These are phyloP conservation scores for Epiblema foenella DNA, from an alignment of 2,888 invertebrate genomes.

Conservation along the genomic window DNA sequence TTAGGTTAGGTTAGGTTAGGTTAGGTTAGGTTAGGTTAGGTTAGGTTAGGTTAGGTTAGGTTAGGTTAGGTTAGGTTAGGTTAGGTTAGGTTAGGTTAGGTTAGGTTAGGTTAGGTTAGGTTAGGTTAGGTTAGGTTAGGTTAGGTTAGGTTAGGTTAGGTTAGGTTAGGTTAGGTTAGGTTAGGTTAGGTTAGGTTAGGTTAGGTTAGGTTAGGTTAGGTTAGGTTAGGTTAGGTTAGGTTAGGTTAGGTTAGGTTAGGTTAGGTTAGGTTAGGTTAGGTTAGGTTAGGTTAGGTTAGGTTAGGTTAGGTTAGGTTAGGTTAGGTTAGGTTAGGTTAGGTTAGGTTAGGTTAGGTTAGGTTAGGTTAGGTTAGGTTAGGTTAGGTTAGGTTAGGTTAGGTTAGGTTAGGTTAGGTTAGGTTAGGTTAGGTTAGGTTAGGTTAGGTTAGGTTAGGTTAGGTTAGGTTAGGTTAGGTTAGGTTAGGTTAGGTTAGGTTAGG, in stretches of 20 bases:
- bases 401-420: slow-evolving; percentile 1
- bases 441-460: slow-evolving; percentile 1
- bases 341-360: slow-evolving; percentile 1
- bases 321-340: slow-evolving; percentile 1
- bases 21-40: not conserved
- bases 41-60: slow-evolving; percentile 2
- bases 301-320: slow-evolving; percentile 1
- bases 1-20: too few relatives aligned
- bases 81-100: slow-evolving; percentile 1
- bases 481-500: slow-evolving; percentile 1
- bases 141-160: slow-evolving; percentile 5
- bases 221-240: slow-evolving; percentile 1
- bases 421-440: slow-evolving; percentile 1
- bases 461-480: slow-evolving; percentile 1
- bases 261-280: slow-evolving; percentile 1
- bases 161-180: slow-evolving; percentile 9
- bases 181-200: not conserved
- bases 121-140: slow-evolving; percentile 1
- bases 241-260: slow-evolving; percentile 1
- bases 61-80: slow-evolving; percentile 1
- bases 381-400: slow-evolving; percentile 1
- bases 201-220: slow-evolving; percentile 1
- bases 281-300: slow-evolving; percentile 1
- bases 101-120: slow-evolving; percentile 1
- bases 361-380: slow-evolving; percentile 1